A percentile compares a stretch with the other conserved stretches of the same genome.
phyloP scores from a whole-genome alignment of 2,888 invertebrate genomes.

The Lasiommata megera region DNA sequence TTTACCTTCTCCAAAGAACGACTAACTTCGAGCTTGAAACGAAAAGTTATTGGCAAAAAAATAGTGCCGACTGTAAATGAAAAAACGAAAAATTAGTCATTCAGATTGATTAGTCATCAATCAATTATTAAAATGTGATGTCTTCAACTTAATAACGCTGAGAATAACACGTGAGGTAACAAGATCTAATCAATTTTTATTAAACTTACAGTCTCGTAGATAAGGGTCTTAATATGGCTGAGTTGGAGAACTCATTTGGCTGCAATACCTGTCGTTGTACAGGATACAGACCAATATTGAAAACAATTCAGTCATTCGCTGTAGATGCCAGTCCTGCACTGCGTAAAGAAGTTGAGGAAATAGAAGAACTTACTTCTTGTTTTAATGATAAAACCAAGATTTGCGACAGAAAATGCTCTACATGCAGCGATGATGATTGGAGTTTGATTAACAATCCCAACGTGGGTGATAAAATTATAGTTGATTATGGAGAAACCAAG shows the following conservation, averaged over 20 bases:
- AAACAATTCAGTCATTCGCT: slow-evolving; percentile 88
- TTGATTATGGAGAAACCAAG: slow-evolving; percentile 67
- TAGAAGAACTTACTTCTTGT: slow-evolving; percentile 59
- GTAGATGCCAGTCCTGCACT: slow-evolving; percentile 79
- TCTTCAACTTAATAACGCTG: too few relatives aligned
- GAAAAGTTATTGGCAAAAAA: too few relatives aligned
- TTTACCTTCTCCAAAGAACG: too few relatives aligned
- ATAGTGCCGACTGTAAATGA: too few relatives aligned
- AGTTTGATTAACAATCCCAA: slow-evolving; percentile 39
- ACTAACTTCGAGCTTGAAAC: too few relatives aligned
- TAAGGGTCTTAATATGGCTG: slow-evolving; percentile 82
- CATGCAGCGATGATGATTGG: slow-evolving; percentile 54
- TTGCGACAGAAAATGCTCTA: slow-evolving; percentile 55
- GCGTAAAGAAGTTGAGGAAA: slow-evolving; percentile 67
- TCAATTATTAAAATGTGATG: too few relatives aligned
- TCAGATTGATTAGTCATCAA: too few relatives aligned
- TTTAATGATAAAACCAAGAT: slow-evolving; percentile 37
- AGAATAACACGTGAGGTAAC: too few relatives aligned
- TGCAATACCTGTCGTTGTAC: slow-evolving; percentile 91
- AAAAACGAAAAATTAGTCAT: too few relatives aligned
- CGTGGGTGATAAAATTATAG: slow-evolving; percentile 54
- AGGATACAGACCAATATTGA: slow-evolving; percentile 88
- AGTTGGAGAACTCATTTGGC: slow-evolving; percentile 87
- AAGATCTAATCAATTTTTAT: background rate
- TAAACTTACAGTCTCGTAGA: slow-evolving; percentile 62